Percentiles rank a stretch among this genome's conserved stretches.
phyloP scores from a whole-genome alignment of 1,140 invertebrate species.

The Microplitis mediator region DNA sequence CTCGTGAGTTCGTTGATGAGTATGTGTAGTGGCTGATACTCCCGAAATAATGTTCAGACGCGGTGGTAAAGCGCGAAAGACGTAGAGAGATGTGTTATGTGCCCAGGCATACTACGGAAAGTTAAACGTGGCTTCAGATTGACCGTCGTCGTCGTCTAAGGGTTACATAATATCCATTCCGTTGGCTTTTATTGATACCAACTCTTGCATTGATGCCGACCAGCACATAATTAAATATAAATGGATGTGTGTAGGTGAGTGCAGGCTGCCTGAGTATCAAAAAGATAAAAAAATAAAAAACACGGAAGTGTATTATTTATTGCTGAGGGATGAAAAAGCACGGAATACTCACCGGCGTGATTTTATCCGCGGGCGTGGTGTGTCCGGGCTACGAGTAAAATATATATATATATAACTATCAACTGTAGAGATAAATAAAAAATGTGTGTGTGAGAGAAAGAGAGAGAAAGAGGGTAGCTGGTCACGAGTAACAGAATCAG shows the following conservation, averaged over 20 bases:
- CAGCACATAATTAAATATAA: too few species aligned
- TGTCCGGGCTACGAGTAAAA: not conserved
- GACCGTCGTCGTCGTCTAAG: not conserved
- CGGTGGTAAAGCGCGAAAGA: slow-evolving; percentile 10
- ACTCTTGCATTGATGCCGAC: too few species aligned
- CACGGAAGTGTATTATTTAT: not conserved
- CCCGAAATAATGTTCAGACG: slow-evolving; percentile 50
- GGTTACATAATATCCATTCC: slow-evolving; percentile 18
- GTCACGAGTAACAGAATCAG: not conserved
- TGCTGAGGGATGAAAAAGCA: slow-evolving; percentile 13
- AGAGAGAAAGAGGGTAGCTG: slow-evolving; percentile 21
- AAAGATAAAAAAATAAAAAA: too few species aligned
- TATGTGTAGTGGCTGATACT: slow-evolving; percentile 38
- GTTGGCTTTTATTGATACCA: too few species aligned
- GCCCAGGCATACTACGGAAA: slow-evolving; percentile 2
- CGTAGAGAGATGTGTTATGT: not conserved
- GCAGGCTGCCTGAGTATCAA: not conserved
- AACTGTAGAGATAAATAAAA: too few species aligned
- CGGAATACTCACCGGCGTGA: slow-evolving; percentile 7
- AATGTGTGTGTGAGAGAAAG: too few species aligned
- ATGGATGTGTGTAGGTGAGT: not conserved
- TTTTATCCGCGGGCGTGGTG: not conserved
- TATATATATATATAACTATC: too few species aligned
- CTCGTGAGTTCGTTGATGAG: not conserved
- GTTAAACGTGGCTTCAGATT: not conserved